phyloP scores from a whole-genome alignment of 2,113 vertebrate species.

The Phyllostomus hastatus region DNA sequence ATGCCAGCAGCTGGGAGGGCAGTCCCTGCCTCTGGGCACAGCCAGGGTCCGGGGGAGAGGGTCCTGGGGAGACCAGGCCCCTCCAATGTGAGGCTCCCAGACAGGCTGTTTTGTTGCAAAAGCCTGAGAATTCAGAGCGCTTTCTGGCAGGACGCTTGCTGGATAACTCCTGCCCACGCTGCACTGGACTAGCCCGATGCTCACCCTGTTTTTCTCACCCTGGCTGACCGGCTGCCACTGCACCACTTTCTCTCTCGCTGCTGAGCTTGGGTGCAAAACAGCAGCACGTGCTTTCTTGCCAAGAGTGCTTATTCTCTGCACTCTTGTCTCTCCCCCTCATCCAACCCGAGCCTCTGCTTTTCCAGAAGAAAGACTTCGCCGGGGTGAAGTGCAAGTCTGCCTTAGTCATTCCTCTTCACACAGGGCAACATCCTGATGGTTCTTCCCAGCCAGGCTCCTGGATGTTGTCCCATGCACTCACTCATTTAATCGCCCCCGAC shows the following conservation, averaged over 20 bases:
- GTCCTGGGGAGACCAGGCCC: neutral
- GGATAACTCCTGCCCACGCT: neutral
- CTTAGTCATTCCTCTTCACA: no score
- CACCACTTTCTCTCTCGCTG: constrained; percentile 54
- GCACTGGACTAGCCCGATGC: constrained; percentile 26
- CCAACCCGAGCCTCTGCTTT: neutral
- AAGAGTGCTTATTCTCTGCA: constrained; percentile 26
- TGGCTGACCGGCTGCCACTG: constrained; percentile 27
- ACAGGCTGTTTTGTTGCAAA: rapidly evolving
- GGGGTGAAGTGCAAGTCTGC: no score
- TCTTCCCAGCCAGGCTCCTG: neutral
- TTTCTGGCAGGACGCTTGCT: neutral
- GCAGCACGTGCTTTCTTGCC: constrained; percentile 66
- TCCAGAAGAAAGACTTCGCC: neutral
- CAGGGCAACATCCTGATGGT: rapidly evolving
- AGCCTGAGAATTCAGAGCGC: neutral
- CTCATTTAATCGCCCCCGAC: neutral
- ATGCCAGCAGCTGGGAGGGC: neutral
- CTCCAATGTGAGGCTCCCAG: neutral
- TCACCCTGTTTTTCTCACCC: neutral
- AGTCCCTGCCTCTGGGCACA: neutral
- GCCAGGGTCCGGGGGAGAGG: neutral
- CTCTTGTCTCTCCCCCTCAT: neutral
- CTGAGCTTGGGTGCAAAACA: constrained; percentile 56
- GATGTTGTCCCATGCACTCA: neutral